These are phyloP conservation scores for Dreissena rostriformis DNA, from an alignment of 1,140 invertebrate species.

Conservation along the genomic window DNA sequence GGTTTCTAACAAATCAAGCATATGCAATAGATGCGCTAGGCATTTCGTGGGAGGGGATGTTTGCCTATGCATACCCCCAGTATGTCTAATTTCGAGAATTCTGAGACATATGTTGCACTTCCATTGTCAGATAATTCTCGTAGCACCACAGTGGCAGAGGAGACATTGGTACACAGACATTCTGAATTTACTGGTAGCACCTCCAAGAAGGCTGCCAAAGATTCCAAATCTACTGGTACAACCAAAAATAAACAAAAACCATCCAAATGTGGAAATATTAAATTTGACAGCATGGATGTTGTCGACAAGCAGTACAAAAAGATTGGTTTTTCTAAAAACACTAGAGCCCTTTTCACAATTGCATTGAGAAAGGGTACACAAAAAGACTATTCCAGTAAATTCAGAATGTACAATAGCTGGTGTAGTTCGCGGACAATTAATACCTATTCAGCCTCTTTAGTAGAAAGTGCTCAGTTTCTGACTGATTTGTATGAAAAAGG, in stretches of 20 bases:
- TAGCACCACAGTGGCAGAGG: constrained; percentile 54
- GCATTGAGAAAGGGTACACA: constrained; percentile 45
- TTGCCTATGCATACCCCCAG: constrained; percentile 59
- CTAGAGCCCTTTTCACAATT: constrained; percentile 45
- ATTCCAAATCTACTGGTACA: constrained; percentile 15
- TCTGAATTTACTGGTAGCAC: constrained; percentile 12
- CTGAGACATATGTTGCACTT: constrained; percentile 44
- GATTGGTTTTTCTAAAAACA: constrained; percentile 35
- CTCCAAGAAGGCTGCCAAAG: constrained; percentile 25
- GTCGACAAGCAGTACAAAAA: constrained; percentile 42
- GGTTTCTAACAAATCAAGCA: constrained; percentile 36
- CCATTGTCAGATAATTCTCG: constrained; percentile 55
- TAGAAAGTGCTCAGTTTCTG: constrained; percentile 32
- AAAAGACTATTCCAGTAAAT: constrained; percentile 40
- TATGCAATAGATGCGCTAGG: constrained; percentile 38
- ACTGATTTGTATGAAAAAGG: constrained; percentile 16
- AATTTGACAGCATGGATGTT: constrained; percentile 55
- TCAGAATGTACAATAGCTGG: constrained; percentile 41
- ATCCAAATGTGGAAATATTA: constrained; percentile 19
- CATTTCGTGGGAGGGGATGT: constrained; percentile 49
- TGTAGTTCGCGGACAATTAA: constrained; percentile 47
- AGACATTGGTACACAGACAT: constrained; percentile 41
- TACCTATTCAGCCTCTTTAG: constrained; percentile 40
- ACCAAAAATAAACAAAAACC: constrained; percentile 13
- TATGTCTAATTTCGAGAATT: constrained; percentile 52